Percentiles rank a stretch among this genome's conserved stretches.
Evolutionary conservation across 1,140 invertebrate species (phyloP).

Genomic region (Rhopalosiphum padi): DNA sequence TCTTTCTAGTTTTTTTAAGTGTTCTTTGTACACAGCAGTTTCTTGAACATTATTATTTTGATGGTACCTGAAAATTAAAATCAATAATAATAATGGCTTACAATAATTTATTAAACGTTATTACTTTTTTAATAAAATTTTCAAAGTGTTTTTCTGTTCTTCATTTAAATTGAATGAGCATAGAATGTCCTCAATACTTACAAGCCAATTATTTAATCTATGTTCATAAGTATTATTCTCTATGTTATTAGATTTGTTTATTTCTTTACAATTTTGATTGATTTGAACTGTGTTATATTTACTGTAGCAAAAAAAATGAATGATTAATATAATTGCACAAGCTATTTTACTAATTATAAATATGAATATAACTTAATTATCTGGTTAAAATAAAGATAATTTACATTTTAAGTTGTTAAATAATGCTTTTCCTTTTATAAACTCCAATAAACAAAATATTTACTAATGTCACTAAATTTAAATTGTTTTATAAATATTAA

Average conservation of each 20-base stretch:
- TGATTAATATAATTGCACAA: not conserved
- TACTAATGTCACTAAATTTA: too few relatives aligned
- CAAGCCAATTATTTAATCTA: conserved; percentile 7
- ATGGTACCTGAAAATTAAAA: conserved; percentile 19
- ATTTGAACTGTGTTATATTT: conserved; percentile 11
- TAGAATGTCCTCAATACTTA: not conserved
- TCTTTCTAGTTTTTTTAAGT: conserved; percentile 9
- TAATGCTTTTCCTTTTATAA: not conserved
- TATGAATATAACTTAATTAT: not conserved
- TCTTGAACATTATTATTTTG: not conserved
- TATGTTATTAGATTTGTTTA: not conserved
- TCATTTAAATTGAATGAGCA: conserved; percentile 36
- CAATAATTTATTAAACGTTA: not conserved
- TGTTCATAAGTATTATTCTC: conserved; percentile 2
- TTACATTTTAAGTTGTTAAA: not conserved
- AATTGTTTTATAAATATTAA: too few relatives aligned
- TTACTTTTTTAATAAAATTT: conserved; percentile 44
- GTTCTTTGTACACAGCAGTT: not conserved
- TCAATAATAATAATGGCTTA: not conserved
- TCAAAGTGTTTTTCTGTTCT: conserved; percentile 27
- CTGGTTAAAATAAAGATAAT: not conserved
- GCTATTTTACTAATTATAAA: not conserved
- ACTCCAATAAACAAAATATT: not conserved
- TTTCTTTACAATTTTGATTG: not conserved
- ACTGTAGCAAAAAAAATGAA: not conserved